Evolutionary conservation across 2,797 vertebrate species (phyloP), one percentile per base, ranked within the genome.

Genomic region (Iguana delicatissima): DNA sequence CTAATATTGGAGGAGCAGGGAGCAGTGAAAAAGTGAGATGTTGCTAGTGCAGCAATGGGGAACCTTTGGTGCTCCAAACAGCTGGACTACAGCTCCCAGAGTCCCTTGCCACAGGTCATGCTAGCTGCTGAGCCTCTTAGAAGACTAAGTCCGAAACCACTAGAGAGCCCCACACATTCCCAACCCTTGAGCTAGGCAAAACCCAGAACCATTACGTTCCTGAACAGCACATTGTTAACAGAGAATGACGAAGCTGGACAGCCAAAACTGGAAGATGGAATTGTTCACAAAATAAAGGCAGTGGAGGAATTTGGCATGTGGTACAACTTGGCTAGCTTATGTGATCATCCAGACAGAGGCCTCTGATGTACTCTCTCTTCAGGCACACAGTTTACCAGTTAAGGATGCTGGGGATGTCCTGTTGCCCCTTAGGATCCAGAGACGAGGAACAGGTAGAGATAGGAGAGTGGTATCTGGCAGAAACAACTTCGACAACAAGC

Each of bases 271-370:
- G 73, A 24, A 87, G 85, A n/a, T 29, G 50, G 32, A 52, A 8
- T n/a, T 69, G 26, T 42, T 16, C 4, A 50, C 12, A 46, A 67
- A 57, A n/a, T 13, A 32, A 29, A 32, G 57, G 59, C 18, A 24
- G 1, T n/a, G 73, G 20, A n/a, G 50, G 55, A 18, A 89, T n/a
- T 79, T 87, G 81, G 80, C 55, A 24, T 38, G 1, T 9, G 16
- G 29, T 35, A 38, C 26, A 72, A 38, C n/a, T 90, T 84, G 85
- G 80, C 85, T 91, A 13, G 46, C 18, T 79, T 67, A 18, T n/a
- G 55, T 13, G 50, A 87, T 84, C 73, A 77, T 32, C 80, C 22
- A 10, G 67, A 2, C 67, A 86, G 84, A 81, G 38, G 35, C 46
- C 50, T 86, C 52, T 50, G 77, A 10, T 35, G 67, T 32, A 26